Conservation (phyloP, 2,797 vertebrate species). For the Manis crassicaudata region DNA sequence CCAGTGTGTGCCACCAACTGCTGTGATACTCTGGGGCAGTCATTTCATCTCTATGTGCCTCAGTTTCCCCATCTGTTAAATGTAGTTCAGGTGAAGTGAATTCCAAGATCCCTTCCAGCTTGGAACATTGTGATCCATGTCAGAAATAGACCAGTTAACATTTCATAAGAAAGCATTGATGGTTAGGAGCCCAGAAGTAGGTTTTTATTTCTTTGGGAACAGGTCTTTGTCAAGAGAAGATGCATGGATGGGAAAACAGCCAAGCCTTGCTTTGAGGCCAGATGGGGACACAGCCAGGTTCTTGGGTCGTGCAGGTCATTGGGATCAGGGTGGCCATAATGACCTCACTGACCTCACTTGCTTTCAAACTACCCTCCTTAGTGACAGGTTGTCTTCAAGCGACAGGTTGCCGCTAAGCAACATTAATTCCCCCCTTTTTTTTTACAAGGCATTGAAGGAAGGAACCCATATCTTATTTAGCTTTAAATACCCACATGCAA, state of each 20-base stretch:
- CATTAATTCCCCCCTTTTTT: slow-evolving; percentile 51
- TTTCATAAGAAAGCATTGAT: background rate
- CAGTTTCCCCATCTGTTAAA: background rate
- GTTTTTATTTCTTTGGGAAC: background rate
- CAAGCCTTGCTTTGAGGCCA: background rate
- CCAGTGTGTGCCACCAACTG: fast-evolving
- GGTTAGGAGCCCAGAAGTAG: background rate
- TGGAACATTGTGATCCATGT: background rate
- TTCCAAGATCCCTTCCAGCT: background rate
- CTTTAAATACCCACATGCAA: slow-evolving; percentile 81
- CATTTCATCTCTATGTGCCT: background rate
- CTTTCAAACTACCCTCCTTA: slow-evolving; percentile 66
- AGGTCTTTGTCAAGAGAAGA: background rate
- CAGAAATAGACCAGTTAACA: background rate
- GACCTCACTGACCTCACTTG: slow-evolving; percentile 66
- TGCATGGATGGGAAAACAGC: background rate
- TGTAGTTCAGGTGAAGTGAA: background rate
- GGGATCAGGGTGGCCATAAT: background rate
- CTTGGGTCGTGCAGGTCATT: background rate
- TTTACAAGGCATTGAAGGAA: slow-evolving; percentile 81
- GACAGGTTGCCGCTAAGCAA: slow-evolving; percentile 83
- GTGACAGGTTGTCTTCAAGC: slow-evolving; percentile 74
- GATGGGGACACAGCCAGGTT: background rate
- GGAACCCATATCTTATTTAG: slow-evolving; percentile 78
- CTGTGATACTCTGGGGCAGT: background rate